These are phyloP conservation scores for Eublepharis macularius DNA, from an alignment of 2,113 vertebrate species.

Conservation along the genomic window DNA sequence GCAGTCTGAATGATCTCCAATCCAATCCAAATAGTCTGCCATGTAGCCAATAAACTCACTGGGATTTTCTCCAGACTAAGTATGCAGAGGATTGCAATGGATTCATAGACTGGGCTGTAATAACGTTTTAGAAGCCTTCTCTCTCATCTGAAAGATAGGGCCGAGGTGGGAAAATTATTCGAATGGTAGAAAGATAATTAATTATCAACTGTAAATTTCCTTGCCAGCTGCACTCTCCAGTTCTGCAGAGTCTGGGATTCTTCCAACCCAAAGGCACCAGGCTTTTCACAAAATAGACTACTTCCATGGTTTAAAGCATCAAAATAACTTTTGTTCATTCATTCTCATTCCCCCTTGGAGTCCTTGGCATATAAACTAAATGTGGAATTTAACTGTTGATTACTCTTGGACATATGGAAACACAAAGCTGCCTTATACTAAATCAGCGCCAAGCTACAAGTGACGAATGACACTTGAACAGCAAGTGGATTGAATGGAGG, in stretches of 20 bases:
- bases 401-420: not conserved
- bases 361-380: not conserved
- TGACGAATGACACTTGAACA: no score
- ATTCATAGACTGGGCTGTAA: no score
- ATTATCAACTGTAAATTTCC: not conserved
- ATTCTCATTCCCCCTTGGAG: not conserved
- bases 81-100: not conserved
- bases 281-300: not conserved
- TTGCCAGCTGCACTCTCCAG: not conserved
- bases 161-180: not conserved
- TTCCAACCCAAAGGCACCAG: fast-evolving
- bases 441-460: no score
- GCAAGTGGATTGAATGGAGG: no score
- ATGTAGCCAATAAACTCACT: not conserved
- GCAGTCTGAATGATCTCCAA: not conserved
- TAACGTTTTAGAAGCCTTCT: not conserved
- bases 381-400: not conserved
- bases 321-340: not conserved
- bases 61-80: not conserved
- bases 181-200: not conserved
- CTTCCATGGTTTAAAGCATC: fast-evolving
- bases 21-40: not conserved
- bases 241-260: not conserved
- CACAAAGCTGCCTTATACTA: no score
- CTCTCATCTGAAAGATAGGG: not conserved